Evolutionary conservation across 1,140 invertebrate species (phyloP).

Genomic region (Tetragonula clypearis): DNA sequence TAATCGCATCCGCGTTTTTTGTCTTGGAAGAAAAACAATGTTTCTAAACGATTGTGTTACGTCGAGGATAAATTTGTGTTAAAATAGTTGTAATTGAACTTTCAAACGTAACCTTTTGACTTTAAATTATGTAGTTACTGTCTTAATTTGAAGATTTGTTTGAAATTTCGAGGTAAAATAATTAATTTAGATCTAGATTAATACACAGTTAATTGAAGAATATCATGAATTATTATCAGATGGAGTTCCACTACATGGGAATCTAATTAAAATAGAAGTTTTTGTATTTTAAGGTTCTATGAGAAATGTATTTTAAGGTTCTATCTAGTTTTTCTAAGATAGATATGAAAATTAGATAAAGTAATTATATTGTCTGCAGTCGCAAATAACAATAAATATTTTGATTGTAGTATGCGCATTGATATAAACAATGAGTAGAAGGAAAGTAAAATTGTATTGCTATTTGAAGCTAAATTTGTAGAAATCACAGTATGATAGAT

Average conservation of each 20-base stretch:
- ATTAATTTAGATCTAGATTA: not conserved
- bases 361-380: conserved; percentile 50
- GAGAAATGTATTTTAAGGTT: not conserved
- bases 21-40: not conserved
- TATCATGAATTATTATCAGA: not conserved
- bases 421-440: conserved; percentile 10
- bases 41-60: not conserved
- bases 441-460: not conserved
- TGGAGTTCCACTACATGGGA: no score
- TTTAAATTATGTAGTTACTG: not conserved
- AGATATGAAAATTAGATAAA: conserved; percentile 50
- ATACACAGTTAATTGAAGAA: not conserved
- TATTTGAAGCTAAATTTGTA: not conserved
- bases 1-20: not conserved
- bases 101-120: no score
- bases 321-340: not conserved
- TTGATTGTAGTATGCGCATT: not conserved
- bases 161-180: not conserved
- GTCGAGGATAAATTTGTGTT: not conserved
- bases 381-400: conserved; percentile 7
- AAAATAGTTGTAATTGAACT: not conserved
- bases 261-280: not conserved
- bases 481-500: not conserved
- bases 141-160: not conserved
- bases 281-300: not conserved